Percentiles rank a stretch among this genome's conserved stretches.
phyloP scores from a whole-genome alignment of 2,888 invertebrate species.

The Steinernema scapterisci region DNA sequence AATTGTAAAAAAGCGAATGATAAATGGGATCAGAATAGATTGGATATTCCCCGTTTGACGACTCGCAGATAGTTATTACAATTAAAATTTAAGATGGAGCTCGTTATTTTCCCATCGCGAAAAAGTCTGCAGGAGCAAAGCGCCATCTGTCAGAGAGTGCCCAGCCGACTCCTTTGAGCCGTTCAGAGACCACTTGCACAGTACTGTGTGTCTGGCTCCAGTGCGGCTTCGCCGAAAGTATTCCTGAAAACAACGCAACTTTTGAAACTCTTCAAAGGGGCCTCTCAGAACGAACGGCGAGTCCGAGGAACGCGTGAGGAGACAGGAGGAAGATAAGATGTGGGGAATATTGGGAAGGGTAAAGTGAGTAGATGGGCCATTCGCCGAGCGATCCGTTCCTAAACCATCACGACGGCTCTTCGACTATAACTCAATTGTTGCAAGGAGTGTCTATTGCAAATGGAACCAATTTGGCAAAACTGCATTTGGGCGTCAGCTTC shows the following conservation, averaged over 20 bases:
- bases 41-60: slow-evolving; percentile 11
- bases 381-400: slow-evolving; percentile 15
- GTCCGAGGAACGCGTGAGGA: neutral
- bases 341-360: slow-evolving; percentile 10
- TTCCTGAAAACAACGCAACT: too few species aligned
- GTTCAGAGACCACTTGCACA: neutral
- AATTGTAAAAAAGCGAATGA: slow-evolving; percentile 1
- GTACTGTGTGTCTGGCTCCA: too few species aligned
- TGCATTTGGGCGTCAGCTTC: slow-evolving; percentile 30
- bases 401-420: slow-evolving; percentile 24
- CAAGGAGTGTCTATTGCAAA: slow-evolving; percentile 32
- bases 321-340: neutral
- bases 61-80: slow-evolving; percentile 21
- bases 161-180: neutral
- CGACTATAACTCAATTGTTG: slow-evolving; percentile 33
- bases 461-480: slow-evolving; percentile 30
- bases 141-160: neutral
- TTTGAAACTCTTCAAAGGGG: neutral
- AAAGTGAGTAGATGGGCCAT: neutral
- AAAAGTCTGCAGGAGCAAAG: slow-evolving; percentile 19
- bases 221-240: too few species aligned
- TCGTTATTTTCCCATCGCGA: slow-evolving; percentile 25
- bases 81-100: slow-evolving; percentile 13
- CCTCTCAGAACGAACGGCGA: neutral
- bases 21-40: slow-evolving; percentile 25